A percentile compares a stretch with the other conserved stretches of the same genome.
Conservation (phyloP, 2,113 vertebrate species). For the Nothoprocta pentlandii region DNA sequence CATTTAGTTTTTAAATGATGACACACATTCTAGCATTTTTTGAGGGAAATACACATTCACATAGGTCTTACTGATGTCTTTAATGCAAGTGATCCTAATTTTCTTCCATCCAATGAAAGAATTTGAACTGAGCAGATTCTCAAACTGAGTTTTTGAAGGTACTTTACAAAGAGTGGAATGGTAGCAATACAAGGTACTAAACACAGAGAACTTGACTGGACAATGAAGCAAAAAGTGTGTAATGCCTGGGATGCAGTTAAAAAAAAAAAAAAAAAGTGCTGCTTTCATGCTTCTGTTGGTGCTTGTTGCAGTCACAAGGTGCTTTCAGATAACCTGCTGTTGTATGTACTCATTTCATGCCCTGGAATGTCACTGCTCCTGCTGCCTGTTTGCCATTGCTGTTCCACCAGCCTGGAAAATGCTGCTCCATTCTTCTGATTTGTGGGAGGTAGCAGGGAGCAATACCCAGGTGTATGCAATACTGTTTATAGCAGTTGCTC, state of each 20-base stretch:
- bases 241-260: constrained; percentile 59
- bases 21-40: not conserved
- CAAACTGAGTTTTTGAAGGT: not conserved
- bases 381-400: constrained; percentile 41
- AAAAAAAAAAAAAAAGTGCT: not conserved
- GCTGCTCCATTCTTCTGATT: not conserved
- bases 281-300: constrained; percentile 20
- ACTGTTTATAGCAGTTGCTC: not conserved
- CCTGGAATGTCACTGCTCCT: constrained; percentile 33
- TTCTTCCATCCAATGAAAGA: not conserved
- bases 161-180: not conserved
- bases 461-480: not conserved
- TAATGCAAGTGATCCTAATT: not conserved
- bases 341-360: not conserved
- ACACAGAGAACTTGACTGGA: not conserved
- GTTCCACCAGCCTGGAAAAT: not conserved
- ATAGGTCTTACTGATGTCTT: too few species aligned
- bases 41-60: not conserved
- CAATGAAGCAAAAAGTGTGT: not conserved
- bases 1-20: not conserved
- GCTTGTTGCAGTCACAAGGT: not conserved
- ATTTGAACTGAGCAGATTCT: not conserved
- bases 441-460: not conserved
- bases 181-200: not conserved
- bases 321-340: not conserved